Evolutionary conservation across 1,140 invertebrate species (phyloP).

Genomic region (Drosophila erecta): DNA sequence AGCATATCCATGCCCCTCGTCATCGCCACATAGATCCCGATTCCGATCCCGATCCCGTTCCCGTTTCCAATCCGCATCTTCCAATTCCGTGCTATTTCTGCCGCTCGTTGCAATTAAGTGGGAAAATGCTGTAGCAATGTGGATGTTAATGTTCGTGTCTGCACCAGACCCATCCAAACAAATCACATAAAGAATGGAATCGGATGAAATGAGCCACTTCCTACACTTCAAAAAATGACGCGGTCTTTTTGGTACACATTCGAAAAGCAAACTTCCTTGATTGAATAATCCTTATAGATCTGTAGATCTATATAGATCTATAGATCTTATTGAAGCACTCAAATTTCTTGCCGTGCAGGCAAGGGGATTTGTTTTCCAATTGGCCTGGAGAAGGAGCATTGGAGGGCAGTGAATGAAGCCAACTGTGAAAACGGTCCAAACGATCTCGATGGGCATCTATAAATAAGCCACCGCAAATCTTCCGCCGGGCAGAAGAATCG

Average conservation of each 20-base stretch:
- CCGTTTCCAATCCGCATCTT: no score
- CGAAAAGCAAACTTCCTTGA: no score
- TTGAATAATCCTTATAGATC: not conserved
- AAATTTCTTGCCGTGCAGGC: not conserved
- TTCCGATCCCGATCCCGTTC: no score
- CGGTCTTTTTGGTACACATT: no score
- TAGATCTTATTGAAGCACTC: not conserved
- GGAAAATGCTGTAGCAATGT: constrained; percentile 25
- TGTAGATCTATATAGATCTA: no score
- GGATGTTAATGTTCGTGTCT: constrained; percentile 46
- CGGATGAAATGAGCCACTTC: constrained; percentile 30
- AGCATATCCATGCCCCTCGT: constrained; percentile 5
- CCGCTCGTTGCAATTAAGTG: constrained; percentile 43
- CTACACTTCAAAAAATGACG: constrained; percentile 3
- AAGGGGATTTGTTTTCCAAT: constrained; percentile 11
- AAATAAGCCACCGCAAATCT: constrained; percentile 55
- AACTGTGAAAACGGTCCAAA: constrained; percentile 70
- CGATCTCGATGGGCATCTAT: constrained; percentile 38
- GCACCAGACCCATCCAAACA: constrained; percentile 38
- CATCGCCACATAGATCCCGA: not conserved
- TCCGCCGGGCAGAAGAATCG: constrained; percentile 17
- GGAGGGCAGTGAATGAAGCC: constrained; percentile 56
- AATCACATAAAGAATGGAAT: constrained; percentile 31
- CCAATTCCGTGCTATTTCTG: constrained; percentile 29
- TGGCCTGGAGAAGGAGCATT: constrained; percentile 14